A percentile compares a stretch with the other conserved stretches of the same genome.
Evolutionary conservation across 2,113 vertebrate genomes (phyloP).

Genomic region (Egretta garzetta): DNA sequence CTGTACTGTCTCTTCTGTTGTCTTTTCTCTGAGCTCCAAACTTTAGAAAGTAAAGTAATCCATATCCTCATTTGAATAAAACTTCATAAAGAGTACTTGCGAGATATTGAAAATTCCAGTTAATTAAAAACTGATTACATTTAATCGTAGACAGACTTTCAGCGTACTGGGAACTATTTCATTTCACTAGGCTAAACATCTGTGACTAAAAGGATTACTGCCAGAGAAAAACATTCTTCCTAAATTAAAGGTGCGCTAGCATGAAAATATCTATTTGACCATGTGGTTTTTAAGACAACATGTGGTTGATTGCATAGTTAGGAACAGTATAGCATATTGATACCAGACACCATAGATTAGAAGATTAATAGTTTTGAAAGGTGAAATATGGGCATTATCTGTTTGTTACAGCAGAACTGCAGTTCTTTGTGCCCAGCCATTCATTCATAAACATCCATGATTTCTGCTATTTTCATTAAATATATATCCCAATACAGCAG

Average conservation of each 20-base stretch:
- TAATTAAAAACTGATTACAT: slow-evolving; percentile 68
- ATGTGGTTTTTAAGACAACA: not conserved
- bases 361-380: not conserved
- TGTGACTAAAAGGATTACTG: slow-evolving; percentile 56
- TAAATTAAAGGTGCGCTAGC: not conserved
- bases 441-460: not conserved
- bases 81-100: not conserved
- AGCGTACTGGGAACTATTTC: slow-evolving; percentile 37
- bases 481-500: not conserved
- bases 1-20: not conserved
- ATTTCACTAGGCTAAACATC: slow-evolving; percentile 50
- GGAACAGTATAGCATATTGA: not conserved
- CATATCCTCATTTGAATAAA: slow-evolving; percentile 40
- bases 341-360: not conserved
- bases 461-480: not conserved
- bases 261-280: not conserved
- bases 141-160: slow-evolving; percentile 33
- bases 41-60: slow-evolving; percentile 38
- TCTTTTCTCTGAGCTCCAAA: slow-evolving; percentile 1
- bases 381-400: not conserved
- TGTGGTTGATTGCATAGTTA: not conserved
- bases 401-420: not conserved
- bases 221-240: slow-evolving; percentile 1
- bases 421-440: not conserved
- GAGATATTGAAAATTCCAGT: slow-evolving; percentile 27